A percentile compares a stretch with the other conserved stretches of the same genome.
Conservation (phyloP, 2,888 invertebrate genomes). For the Serrognathus titanus region DNA sequence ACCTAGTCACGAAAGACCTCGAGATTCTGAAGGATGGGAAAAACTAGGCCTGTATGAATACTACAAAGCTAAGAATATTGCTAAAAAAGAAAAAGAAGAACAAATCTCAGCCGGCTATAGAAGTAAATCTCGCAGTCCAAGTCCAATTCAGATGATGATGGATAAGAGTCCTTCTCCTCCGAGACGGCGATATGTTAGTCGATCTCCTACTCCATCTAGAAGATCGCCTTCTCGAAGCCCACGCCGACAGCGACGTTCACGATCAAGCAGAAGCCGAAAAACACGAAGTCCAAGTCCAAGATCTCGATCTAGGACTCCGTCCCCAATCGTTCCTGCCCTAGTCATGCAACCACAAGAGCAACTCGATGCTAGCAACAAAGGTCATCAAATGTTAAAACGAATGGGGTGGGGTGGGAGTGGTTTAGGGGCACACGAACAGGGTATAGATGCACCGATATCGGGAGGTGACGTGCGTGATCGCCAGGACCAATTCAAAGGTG, state of each 20-base stretch:
- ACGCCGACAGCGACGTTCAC: conserved; percentile 36
- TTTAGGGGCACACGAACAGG: conserved; percentile 91
- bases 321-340: conserved; percentile 15
- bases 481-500: conserved; percentile 91
- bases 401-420: conserved; percentile 99
- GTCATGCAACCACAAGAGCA: conserved; percentile 48
- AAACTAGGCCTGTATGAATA: conserved; percentile 96
- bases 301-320: conserved; percentile 46
- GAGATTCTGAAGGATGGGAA: conserved; percentile 98
- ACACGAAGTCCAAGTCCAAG: conserved; percentile 44
- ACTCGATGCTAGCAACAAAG: conserved; percentile 87
- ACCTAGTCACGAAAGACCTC: conserved; percentile 90
- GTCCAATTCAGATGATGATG: conserved; percentile 69
- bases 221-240: conserved; percentile 43
- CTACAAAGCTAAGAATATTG: conserved; percentile 92
- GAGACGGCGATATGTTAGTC: conserved; percentile 71
- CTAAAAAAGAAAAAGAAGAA: conserved; percentile 84
- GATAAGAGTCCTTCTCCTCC: conserved; percentile 71
- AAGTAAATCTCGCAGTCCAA: conserved; percentile 72
- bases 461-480: conserved; percentile 88
- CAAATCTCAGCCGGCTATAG: conserved; percentile 70
- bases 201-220: conserved; percentile 46
- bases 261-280: conserved; percentile 49
- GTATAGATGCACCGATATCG: conserved; percentile 91
- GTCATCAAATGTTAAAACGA: conserved; percentile 93